A percentile compares a stretch with the other conserved stretches of the same genome.
Evolutionary conservation across 2,888 invertebrate species (phyloP).

Genomic region (Coelinius sp.): DNA sequence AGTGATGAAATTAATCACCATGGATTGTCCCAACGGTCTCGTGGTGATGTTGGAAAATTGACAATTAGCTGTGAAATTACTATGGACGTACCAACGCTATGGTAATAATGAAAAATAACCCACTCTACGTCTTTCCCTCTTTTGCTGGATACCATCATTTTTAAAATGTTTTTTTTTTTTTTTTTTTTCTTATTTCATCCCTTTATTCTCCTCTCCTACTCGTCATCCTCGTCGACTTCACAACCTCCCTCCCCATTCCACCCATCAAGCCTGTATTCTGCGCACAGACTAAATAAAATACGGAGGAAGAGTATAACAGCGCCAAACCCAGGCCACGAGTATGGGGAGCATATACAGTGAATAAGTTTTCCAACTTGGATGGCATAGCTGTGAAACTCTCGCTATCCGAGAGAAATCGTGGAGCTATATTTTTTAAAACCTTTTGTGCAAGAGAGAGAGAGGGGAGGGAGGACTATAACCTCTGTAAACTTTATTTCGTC

Average conservation of each 20-base stretch:
- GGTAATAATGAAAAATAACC: slow-evolving; percentile 9
- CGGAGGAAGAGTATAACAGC: slow-evolving; percentile 29
- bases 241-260: slow-evolving; percentile 19
- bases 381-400: slow-evolving; percentile 24
- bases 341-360: slow-evolving; percentile 47
- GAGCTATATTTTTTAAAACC: slow-evolving; percentile 12
- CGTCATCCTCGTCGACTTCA: background rate
- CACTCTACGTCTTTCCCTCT: slow-evolving; percentile 22
- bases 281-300: slow-evolving; percentile 58
- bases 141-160: slow-evolving; percentile 25
- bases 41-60: slow-evolving; percentile 39
- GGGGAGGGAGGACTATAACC: slow-evolving; percentile 35
- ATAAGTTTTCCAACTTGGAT: slow-evolving; percentile 59
- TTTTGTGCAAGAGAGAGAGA: background rate
- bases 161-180: background rate
- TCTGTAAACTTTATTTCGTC: slow-evolving; percentile 45
- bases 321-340: slow-evolving; percentile 38
- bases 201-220: background rate
- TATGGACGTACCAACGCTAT: background rate
- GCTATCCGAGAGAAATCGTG: slow-evolving; percentile 14
- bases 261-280: slow-evolving; percentile 35
- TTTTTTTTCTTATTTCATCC: background rate
- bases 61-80: slow-evolving; percentile 41
- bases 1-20: slow-evolving; percentile 41
- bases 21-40: slow-evolving; percentile 23